These are phyloP conservation scores for Puntigrus tetrazona DNA, from an alignment of 2,113 vertebrate genomes.

Conservation along the genomic window DNA sequence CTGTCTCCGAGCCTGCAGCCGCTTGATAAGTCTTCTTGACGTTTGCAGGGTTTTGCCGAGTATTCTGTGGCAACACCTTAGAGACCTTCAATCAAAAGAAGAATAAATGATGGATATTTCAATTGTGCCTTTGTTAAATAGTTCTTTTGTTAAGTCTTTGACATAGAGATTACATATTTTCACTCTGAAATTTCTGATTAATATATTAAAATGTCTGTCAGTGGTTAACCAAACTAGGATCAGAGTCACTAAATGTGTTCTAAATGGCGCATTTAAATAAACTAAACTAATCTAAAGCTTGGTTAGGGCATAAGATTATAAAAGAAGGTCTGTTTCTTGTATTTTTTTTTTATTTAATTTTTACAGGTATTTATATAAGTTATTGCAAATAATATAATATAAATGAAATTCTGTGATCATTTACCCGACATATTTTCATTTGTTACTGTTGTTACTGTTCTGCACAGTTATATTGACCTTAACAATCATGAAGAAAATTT, in stretches of 20 bases:
- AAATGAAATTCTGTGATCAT: too few relatives aligned
- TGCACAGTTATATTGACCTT: too few relatives aligned
- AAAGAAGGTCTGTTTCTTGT: not conserved
- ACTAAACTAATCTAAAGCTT: too few relatives aligned
- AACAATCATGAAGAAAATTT: too few relatives aligned
- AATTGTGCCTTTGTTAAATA: not conserved
- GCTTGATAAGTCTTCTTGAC: conserved; percentile 1
- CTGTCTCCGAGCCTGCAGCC: conserved; percentile 2
- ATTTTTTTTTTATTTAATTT: too few relatives aligned
- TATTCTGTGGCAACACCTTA: not conserved
- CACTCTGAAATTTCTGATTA: not conserved
- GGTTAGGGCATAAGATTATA: not conserved
- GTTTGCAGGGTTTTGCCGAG: not conserved
- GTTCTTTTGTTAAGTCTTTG: not conserved
- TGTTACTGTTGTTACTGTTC: too few relatives aligned
- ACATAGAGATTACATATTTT: not conserved
- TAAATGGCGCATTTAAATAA: too few relatives aligned
- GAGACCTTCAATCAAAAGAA: conserved; percentile 16
- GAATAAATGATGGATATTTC: conserved; percentile 21
- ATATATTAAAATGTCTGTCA: conserved; percentile 1
- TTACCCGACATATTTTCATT: too few relatives aligned
- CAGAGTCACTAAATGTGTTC: not conserved
- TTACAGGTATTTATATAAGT: too few relatives aligned
- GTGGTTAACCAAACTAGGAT: not conserved
- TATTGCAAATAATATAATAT: too few relatives aligned